Conservation (phyloP, 2,888 invertebrate species). For the Hemithea aestivaria region DNA sequence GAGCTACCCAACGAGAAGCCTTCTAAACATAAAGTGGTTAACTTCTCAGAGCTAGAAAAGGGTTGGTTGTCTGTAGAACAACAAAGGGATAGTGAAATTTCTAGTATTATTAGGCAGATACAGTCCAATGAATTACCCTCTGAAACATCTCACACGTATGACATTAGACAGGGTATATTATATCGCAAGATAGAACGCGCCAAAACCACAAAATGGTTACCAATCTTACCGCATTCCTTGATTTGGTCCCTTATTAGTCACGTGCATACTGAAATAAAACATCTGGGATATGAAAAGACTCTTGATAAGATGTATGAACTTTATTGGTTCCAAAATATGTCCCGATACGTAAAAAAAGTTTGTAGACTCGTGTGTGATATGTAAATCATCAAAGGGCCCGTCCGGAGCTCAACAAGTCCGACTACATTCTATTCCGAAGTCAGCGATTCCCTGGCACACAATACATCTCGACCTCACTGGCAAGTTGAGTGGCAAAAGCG, state of each 20-base stretch:
- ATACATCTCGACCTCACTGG: too few species aligned
- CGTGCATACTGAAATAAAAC: background rate
- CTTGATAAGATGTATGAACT: background rate
- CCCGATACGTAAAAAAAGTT: too few species aligned
- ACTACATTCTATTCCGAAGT: too few species aligned
- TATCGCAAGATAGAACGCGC: background rate
- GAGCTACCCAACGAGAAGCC: too few species aligned
- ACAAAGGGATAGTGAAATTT: background rate
- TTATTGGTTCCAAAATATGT: background rate
- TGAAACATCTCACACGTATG: background rate
- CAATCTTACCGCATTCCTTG: background rate
- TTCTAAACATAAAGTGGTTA: too few species aligned
- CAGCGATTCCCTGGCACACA: too few species aligned
- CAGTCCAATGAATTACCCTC: background rate
- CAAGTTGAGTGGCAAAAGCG: too few species aligned
- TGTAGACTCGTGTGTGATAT: too few species aligned
- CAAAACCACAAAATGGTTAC: background rate
- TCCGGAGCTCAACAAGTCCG: too few species aligned
- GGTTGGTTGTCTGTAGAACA: background rate
- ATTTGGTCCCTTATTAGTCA: background rate
- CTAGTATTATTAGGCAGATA: background rate
- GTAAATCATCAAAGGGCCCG: too few species aligned
- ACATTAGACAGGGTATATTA: background rate
- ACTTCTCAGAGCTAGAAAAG: background rate
- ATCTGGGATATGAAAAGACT: background rate